A percentile compares a stretch with the other conserved stretches of the same genome.
Evolutionary conservation across 2,113 vertebrate species (phyloP).

Genomic region (Laterallus jamaicensis): DNA sequence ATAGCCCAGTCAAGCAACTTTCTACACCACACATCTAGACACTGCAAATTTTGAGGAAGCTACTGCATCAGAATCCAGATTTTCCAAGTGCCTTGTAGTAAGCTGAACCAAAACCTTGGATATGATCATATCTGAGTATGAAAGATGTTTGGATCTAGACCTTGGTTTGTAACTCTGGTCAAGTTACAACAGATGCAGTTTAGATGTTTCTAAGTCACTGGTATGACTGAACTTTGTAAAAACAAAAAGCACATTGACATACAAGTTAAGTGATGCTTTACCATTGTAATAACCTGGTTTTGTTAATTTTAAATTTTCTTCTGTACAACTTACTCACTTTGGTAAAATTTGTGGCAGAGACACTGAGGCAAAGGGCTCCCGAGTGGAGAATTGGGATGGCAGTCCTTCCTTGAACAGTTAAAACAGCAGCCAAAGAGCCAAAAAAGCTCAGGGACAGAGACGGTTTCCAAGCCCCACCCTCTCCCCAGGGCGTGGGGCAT

Average conservation of each 20-base stretch:
- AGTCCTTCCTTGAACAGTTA: no score
- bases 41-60: background rate
- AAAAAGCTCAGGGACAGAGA: no score
- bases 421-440: no score
- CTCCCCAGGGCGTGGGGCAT: no score
- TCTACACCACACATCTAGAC: slow-evolving; percentile 40
- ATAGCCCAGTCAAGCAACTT: background rate
- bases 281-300: background rate
- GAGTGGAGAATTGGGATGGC: no score
- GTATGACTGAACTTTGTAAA: background rate
- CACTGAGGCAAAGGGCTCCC: no score
- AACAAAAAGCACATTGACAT: background rate
- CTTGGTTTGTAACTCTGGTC: background rate
- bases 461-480: no score
- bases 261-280: background rate
- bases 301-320: background rate
- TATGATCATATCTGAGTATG: background rate
- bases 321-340: background rate
- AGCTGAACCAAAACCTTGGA: slow-evolving; percentile 9
- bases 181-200: background rate
- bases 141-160: background rate
- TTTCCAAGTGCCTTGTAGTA: slow-evolving; percentile 33
- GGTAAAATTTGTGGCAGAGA: background rate
- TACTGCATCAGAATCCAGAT: slow-evolving; percentile 23
- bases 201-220: background rate